phyloP scores from a whole-genome alignment of 23 tunicate species.

The Diplosoma virens region DNA sequence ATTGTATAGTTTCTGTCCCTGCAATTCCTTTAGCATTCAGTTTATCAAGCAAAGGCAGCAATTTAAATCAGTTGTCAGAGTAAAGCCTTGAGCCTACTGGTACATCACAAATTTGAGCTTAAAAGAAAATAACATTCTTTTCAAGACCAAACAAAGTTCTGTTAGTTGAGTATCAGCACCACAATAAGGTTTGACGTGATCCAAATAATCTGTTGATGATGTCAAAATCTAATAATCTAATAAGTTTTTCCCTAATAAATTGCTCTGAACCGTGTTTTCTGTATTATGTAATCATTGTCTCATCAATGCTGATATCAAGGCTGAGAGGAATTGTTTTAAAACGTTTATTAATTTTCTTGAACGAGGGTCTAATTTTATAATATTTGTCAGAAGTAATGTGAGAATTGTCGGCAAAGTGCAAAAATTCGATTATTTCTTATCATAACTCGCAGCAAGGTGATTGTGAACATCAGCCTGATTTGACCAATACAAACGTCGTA shows the following conservation, averaged over 20 bases:
- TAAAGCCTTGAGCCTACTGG: background rate
- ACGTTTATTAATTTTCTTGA: background rate
- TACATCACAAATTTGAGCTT: background rate
- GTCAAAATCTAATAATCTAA: background rate
- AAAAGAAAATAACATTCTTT: background rate
- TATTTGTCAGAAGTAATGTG: background rate
- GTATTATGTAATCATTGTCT: background rate
- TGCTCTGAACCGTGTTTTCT: background rate
- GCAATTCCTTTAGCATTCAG: background rate
- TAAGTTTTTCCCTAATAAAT: background rate
- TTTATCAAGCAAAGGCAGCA: background rate
- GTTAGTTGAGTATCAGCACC: background rate
- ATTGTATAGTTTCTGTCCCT: background rate
- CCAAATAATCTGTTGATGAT: background rate
- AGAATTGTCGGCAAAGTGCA: background rate
- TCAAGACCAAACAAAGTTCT: background rate
- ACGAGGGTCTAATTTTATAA: background rate
- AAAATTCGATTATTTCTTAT: background rate
- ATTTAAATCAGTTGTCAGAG: background rate
- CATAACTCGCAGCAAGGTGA: background rate
- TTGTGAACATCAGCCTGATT: background rate
- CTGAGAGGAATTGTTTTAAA: background rate
- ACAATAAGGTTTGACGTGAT: background rate
- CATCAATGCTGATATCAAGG: background rate
- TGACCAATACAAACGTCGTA: background rate